Evolutionary conservation across 2,888 invertebrate species (phyloP), one percentile per base, ranked within the genome.

Genomic region (Drosophila borborema): DNA sequence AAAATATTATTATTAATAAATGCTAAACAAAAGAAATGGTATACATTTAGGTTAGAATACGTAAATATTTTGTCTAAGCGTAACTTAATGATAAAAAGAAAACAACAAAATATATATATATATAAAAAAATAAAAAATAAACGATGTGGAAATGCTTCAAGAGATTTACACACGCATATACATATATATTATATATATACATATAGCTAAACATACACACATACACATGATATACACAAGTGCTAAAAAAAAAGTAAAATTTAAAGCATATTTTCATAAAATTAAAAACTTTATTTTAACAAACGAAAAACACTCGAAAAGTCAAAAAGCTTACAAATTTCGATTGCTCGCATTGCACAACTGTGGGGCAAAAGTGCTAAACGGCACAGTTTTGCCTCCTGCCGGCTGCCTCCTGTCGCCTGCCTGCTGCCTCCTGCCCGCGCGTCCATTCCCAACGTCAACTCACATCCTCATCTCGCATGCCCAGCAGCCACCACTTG

Each of bases 41-140:
- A 88, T 81, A 84, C 81, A 89, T 82, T 74, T 86, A 86, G 85
- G 85, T 65, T 86, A 86, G 85, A 86, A 88, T 86, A 86, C 89
- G 85, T 86, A 86, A 86, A 78, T 86, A 86, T 85, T 85, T 85
- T 85, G 89, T 85, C 71, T 85, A 86, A 86, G 85, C 70, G 80
- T 86, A 89, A 84, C 74, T 86, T 86, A 88, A 85, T 81, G 83
- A 80, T 88, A 86, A 77, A 48, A 28, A 28, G 16, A 28, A n/a
- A 87, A 18, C 77, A 58, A 45, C 34, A 78, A 82, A 69, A 80
- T 72, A 83, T 73, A 72, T 68, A 60, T 38, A 66, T 8, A 40
- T 16, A 34, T 20, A 36, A 8, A 8, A 36, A 8, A 8, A 53
- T 14, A 23, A 54, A 34, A 18, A 6, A 34, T 34, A 6, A 51